Percentiles rank a stretch among this genome's conserved stretches.
Evolutionary conservation across 2,797 vertebrate species (phyloP).

Genomic region (Lutjanus argentimaculatus): DNA sequence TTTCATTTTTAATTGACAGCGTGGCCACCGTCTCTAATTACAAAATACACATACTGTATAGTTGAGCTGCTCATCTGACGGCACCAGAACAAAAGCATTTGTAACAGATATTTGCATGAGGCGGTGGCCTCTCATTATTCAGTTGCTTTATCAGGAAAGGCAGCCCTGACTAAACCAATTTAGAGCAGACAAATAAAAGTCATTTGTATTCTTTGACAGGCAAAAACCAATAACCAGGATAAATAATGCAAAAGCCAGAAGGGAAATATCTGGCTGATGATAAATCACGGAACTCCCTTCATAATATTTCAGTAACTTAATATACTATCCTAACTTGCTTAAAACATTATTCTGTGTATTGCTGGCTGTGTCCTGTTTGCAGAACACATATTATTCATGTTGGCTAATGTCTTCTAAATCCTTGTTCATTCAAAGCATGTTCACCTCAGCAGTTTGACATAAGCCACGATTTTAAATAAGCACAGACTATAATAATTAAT

Average conservation of each 20-base stretch:
- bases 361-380: constrained; percentile 24
- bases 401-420: neutral
- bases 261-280: constrained; percentile 58
- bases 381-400: constrained; percentile 12
- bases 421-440: constrained; percentile 7
- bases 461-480: neutral
- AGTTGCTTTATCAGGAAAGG: constrained; percentile 55
- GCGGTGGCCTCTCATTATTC: constrained; percentile 50
- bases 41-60: constrained; percentile 25
- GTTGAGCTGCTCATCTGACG: constrained; percentile 15
- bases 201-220: constrained; percentile 58
- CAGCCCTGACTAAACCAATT: constrained; percentile 63
- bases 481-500: constrained; percentile 1
- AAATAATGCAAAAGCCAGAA: constrained; percentile 46
- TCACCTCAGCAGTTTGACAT: neutral
- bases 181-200: constrained; percentile 54
- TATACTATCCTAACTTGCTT: constrained; percentile 36
- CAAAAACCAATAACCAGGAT: constrained; percentile 64
- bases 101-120: constrained; percentile 51
- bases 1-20: constrained; percentile 44
- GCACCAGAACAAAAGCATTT: constrained; percentile 52
- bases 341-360: constrained; percentile 26
- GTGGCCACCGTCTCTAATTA: constrained; percentile 38
- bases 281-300: constrained; percentile 48
- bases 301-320: constrained; percentile 51